Evolutionary conservation across 2,113 vertebrate species (phyloP).

Genomic region (Amblyopsis rosae): DNA sequence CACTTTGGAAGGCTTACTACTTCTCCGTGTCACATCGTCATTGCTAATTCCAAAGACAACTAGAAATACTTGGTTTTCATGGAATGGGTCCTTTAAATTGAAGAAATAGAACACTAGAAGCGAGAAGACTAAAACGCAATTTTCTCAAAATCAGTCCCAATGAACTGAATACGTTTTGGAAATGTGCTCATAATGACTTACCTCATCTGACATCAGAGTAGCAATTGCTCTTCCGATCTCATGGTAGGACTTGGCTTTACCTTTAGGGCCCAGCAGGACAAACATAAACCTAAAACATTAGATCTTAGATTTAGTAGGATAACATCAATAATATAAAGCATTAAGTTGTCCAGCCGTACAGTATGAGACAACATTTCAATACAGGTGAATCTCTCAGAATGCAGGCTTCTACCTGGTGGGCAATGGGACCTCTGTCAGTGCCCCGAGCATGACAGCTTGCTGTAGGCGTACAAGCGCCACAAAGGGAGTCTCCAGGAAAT

Average conservation of each 20-base stretch:
- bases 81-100: no score
- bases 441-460: slow-evolving; percentile 93
- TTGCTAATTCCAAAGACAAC: no score
- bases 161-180: no score
- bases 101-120: no score
- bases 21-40: no score
- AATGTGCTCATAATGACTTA: slow-evolving; percentile 44
- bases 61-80: no score
- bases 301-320: background rate
- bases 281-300: slow-evolving; percentile 86
- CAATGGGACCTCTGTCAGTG: slow-evolving; percentile 93
- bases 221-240: slow-evolving; percentile 97
- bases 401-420: slow-evolving; percentile 85
- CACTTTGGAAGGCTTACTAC: no score
- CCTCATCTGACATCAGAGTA: slow-evolving; percentile 98
- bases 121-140: no score
- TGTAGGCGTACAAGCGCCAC: slow-evolving; percentile 95
- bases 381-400: background rate
- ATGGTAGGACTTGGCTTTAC: slow-evolving; percentile 96
- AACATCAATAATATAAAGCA: no score
- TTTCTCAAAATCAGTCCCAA: no score
- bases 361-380: no score
- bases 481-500: slow-evolving; percentile 92
- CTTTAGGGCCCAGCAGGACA: slow-evolving; percentile 94
- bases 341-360: no score